Conservation (phyloP, 2,113 vertebrate species). For the Sterrhoptilus dennistouni region DNA sequence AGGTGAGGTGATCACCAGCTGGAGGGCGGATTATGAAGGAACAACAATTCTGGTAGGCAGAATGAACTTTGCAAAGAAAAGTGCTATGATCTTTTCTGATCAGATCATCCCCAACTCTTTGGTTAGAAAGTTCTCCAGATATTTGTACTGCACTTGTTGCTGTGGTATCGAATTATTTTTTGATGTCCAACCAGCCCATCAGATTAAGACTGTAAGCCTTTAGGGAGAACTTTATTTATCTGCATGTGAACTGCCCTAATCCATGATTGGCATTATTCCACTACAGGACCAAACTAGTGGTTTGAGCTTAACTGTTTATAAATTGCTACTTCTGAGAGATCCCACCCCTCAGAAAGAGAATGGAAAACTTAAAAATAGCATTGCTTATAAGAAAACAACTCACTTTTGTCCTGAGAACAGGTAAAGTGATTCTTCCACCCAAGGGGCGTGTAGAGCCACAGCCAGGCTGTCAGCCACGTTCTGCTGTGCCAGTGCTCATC, state of each 20-base stretch:
- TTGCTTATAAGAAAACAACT: not conserved
- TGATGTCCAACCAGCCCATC: not conserved
- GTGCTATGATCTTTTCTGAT: not conserved
- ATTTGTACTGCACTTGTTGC: not conserved
- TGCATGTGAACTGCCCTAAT: not conserved
- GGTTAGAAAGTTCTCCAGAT: not conserved
- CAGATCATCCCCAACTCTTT: not conserved
- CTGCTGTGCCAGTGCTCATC: not conserved
- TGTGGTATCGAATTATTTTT: not conserved
- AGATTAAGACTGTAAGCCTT: not conserved
- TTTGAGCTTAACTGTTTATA: not conserved
- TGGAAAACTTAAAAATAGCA: not conserved
- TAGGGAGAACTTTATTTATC: not conserved
- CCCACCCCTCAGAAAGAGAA: not conserved
- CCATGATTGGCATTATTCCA: not conserved
- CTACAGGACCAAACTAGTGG: not conserved
- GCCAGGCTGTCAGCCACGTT: not conserved
- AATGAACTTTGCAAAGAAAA: not conserved
- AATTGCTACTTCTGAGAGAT: not conserved
- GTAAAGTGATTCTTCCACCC: not conserved
- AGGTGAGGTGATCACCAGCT: not conserved
- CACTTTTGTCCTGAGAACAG: not conserved
- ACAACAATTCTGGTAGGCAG: not conserved
- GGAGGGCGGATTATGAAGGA: not conserved
- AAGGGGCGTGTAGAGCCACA: not conserved